A percentile compares a stretch with the other conserved stretches of the same genome.
phyloP scores from a whole-genome alignment of 2,797 vertebrate species.

The Poecilia wingei region DNA sequence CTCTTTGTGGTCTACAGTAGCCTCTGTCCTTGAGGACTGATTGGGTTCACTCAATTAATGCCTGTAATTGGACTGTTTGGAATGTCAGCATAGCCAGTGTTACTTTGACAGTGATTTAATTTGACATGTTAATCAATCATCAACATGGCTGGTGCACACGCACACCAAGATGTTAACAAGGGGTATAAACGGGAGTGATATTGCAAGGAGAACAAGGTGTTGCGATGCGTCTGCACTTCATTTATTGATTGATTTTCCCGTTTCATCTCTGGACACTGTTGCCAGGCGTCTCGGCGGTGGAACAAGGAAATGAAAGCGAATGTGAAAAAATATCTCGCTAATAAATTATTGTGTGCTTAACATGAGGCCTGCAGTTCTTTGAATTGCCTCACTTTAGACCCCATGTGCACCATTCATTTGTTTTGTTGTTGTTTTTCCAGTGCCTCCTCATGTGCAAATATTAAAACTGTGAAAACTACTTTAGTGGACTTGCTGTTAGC shows the following conservation, averaged over 20 bases:
- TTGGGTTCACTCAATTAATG: slow-evolving; percentile 66
- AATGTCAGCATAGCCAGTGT: slow-evolving; percentile 55
- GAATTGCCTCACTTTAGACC: slow-evolving; percentile 38
- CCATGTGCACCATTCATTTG: slow-evolving; percentile 47
- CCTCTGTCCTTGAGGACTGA: slow-evolving; percentile 66
- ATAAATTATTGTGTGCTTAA: slow-evolving; percentile 40
- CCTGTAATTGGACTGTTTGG: slow-evolving; percentile 69
- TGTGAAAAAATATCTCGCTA: slow-evolving; percentile 35
- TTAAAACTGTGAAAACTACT: slow-evolving; percentile 66
- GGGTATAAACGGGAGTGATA: slow-evolving; percentile 54
- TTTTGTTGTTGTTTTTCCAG: slow-evolving; percentile 28
- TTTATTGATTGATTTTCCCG: slow-evolving; percentile 46
- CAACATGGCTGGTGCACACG: slow-evolving; percentile 43
- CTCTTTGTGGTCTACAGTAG: slow-evolving; percentile 34
- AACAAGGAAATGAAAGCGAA: slow-evolving; percentile 34
- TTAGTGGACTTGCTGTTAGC: slow-evolving; percentile 74
- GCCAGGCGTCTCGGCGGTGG: slow-evolving; percentile 7
- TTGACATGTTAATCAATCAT: slow-evolving; percentile 79
- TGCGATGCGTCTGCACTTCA: slow-evolving; percentile 29
- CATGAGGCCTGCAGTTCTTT: slow-evolving; percentile 34
- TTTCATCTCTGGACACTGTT: slow-evolving; percentile 34
- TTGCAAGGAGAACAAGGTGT: slow-evolving; percentile 37
- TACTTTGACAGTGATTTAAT: slow-evolving; percentile 75
- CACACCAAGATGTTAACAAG: slow-evolving; percentile 57
- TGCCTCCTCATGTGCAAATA: slow-evolving; percentile 70